Conservation (phyloP, 2,797 vertebrate genomes). For the Odontamblyopus lacepedii region DNA sequence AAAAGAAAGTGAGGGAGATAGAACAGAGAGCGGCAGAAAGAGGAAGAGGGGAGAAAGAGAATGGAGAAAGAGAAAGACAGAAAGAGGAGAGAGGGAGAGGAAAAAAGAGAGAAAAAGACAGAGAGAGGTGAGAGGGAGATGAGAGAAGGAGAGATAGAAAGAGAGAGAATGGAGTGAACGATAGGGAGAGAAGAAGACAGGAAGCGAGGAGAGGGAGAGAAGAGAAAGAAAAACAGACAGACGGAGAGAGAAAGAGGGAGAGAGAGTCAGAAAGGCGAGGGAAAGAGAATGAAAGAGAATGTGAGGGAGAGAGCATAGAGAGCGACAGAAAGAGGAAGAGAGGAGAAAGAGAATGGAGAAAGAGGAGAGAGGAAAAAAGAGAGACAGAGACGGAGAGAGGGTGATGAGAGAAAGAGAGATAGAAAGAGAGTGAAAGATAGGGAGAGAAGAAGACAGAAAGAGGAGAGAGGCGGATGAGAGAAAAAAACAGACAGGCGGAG, state of each 20-base stretch:
- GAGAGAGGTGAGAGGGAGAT: no score
- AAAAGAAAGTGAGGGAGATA: no score
- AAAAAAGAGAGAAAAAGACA: not conserved
- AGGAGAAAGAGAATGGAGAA: constrained; percentile 38
- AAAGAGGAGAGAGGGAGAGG: not conserved
- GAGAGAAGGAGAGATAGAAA: not conserved
- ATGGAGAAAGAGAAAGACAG: not conserved
- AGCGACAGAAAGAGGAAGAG: not conserved
- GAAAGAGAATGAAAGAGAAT: not conserved
- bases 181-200: no score
- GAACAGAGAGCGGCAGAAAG: no score
- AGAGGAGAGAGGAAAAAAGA: not conserved
- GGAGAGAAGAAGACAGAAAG: not conserved
- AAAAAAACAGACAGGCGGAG: no score
- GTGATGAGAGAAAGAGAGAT: not conserved
- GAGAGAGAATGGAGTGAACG: no score
- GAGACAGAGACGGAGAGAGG: not conserved
- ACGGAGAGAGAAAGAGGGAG: not conserved
- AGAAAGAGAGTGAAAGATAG: not conserved
- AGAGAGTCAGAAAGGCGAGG: not conserved
- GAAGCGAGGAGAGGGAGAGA: no score
- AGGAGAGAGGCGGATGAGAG: not conserved
- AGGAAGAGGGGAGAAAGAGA: no score
- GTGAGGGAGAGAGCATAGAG: no score
- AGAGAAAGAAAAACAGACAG: not conserved